These are phyloP conservation scores for Pristionchus maxplancki DNA, from an alignment of 2,888 invertebrate genomes.

Conservation along the genomic window DNA sequence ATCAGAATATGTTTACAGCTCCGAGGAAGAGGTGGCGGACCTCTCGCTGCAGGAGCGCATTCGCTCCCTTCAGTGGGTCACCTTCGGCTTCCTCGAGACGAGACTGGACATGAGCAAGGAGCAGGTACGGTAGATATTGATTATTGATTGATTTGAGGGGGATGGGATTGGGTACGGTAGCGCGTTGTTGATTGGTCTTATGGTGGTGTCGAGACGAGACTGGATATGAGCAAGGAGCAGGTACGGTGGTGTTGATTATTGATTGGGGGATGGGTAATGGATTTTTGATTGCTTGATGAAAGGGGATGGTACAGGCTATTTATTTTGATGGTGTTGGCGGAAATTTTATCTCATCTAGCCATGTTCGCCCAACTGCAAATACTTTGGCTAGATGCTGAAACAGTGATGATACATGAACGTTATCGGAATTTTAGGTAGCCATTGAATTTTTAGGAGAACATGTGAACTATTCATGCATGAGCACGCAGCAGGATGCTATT, in stretches of 20 bases:
- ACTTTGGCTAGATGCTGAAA: no score
- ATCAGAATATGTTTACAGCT: slow-evolving; percentile 55
- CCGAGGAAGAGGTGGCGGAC: slow-evolving; percentile 92
- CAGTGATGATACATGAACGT: no score
- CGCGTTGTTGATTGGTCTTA: neutral
- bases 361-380: no score
- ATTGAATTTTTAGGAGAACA: no score
- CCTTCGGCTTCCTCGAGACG: slow-evolving; percentile 93
- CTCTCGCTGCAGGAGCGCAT: slow-evolving; percentile 93
- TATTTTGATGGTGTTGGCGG: no score
- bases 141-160: no score
- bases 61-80: slow-evolving; percentile 96
- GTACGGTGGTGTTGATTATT: slow-evolving; percentile 49
- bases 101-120: slow-evolving; percentile 84
- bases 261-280: no score
- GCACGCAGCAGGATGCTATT: no score
- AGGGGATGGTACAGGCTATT: neutral
- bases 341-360: no score
- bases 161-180: neutral
- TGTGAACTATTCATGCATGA: no score
- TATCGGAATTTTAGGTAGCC: no score
- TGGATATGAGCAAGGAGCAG: slow-evolving; percentile 82
- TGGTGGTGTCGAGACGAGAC: slow-evolving; percentile 86
- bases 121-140: slow-evolving; percentile 52
- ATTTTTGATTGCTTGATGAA: no score